These are phyloP conservation scores for Diadophis punctatus DNA, from an alignment of 2,113 vertebrate genomes.

Conservation along the genomic window DNA sequence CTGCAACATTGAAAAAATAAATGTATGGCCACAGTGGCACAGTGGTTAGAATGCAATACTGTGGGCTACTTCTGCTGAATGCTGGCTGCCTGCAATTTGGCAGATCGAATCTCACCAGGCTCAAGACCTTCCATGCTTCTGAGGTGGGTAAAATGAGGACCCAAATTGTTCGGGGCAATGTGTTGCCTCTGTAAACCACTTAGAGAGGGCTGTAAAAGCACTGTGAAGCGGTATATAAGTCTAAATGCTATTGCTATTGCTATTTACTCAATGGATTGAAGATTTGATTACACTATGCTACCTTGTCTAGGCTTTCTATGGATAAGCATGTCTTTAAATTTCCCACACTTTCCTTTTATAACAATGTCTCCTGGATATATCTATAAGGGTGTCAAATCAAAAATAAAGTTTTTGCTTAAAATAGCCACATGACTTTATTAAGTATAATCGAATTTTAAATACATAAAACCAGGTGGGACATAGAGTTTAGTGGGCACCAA, in stretches of 20 bases:
- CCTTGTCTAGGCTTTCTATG: background rate
- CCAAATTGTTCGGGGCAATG: too few species aligned
- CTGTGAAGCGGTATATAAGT: too few species aligned
- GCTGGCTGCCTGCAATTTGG: too few species aligned
- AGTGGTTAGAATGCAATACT: too few species aligned
- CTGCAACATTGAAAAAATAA: background rate
- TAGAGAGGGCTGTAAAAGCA: too few species aligned
- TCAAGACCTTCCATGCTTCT: too few species aligned
- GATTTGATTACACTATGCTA: background rate
- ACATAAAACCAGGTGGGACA: background rate
- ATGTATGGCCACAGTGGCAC: background rate
- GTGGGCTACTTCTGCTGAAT: too few species aligned
- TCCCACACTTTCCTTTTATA: background rate
- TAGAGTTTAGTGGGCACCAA: background rate
- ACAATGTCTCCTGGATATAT: background rate
- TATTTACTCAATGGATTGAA: background rate
- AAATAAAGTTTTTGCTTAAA: background rate
- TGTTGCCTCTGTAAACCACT: too few species aligned
- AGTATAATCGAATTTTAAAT: background rate
- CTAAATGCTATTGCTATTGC: too few species aligned
- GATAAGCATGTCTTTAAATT: background rate
- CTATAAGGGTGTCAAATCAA: background rate
- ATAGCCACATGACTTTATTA: background rate
- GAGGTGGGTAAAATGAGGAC: too few species aligned
- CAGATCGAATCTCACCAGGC: too few species aligned